Percentiles rank a stretch among this genome's conserved stretches.
These are phyloP conservation scores for Rhinichthys osculus DNA, from an alignment of 2,797 vertebrate species.

Conservation along the genomic window DNA sequence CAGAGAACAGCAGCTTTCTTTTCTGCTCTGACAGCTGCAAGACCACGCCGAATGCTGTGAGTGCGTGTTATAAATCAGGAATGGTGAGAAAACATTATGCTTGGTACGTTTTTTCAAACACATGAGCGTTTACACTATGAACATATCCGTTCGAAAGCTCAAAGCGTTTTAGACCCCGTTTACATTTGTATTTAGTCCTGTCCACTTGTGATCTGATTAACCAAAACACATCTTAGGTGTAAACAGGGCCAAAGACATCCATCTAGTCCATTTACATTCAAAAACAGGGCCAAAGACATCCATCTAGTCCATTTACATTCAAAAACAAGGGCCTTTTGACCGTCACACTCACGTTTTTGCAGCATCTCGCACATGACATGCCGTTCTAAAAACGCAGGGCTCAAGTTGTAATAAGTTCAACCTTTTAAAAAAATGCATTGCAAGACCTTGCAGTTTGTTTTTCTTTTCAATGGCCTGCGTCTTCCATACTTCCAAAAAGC, in stretches of 20 bases:
- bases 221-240: no score
- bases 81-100: no score
- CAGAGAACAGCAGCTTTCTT: no score
- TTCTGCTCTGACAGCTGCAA: no score
- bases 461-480: neutral
- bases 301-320: neutral
- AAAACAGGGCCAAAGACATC: neutral
- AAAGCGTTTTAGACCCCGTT: no score
- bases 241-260: neutral
- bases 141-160: no score
- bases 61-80: no score
- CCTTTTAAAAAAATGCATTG: neutral
- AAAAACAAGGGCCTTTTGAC: neutral
- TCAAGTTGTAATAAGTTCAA: neutral
- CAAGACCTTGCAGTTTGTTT: neutral
- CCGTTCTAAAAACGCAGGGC: neutral
- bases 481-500: neutral
- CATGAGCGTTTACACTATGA: no score
- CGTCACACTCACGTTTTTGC: neutral
- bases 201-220: no score
- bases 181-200: no score
- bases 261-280: neutral
- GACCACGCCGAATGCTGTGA: no score
- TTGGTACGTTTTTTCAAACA: no score
- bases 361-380: neutral